A percentile compares a stretch with the other conserved stretches of the same genome.
Evolutionary conservation across 2,113 vertebrate species (phyloP).

Genomic region (Nanger granti): DNA sequence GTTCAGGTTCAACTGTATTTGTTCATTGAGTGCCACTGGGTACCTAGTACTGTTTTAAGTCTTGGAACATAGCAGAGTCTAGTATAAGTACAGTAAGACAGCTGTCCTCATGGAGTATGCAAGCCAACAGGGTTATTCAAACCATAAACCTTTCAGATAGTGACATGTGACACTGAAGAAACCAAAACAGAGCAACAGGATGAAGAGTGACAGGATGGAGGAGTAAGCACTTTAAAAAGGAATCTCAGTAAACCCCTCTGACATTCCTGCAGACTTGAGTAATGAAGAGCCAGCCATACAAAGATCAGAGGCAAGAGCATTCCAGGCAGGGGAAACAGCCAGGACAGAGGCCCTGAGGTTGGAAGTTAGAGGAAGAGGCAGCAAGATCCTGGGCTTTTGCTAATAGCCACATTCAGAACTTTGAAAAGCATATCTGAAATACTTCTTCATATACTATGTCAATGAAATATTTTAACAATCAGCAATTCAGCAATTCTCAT

Average conservation of each 20-base stretch:
- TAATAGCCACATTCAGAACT: background rate
- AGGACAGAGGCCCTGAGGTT: conserved; percentile 41
- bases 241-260: background rate
- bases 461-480: background rate
- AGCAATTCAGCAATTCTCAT: background rate
- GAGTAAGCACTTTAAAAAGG: background rate
- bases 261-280: background rate
- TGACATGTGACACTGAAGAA: background rate
- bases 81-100: background rate
- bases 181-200: background rate
- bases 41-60: background rate
- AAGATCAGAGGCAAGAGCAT: background rate
- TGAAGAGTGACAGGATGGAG: background rate
- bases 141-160: background rate
- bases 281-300: background rate
- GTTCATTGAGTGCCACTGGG: background rate
- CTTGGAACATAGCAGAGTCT: background rate
- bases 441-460: background rate
- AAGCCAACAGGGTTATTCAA: background rate
- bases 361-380: background rate
- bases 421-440: background rate
- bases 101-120: background rate
- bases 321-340: background rate
- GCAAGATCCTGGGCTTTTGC: background rate
- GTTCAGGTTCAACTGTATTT: background rate